Percentiles rank a stretch among this genome's conserved stretches.
These are phyloP conservation scores for Neelides sp. DNA, from an alignment of 1,140 invertebrate species.

Conservation along the genomic window DNA sequence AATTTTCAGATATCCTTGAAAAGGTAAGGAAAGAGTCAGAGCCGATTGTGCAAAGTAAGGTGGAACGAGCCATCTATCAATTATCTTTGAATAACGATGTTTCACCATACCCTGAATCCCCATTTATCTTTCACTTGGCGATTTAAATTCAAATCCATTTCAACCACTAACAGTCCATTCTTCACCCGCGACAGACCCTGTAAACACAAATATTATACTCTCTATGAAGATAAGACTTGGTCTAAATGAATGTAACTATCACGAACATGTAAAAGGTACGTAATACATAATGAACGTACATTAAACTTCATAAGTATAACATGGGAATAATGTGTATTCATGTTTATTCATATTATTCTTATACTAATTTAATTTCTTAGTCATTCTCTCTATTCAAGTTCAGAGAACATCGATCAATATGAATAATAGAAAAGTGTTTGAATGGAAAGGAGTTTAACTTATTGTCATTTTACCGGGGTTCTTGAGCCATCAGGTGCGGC, in stretches of 20 bases:
- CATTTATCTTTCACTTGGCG: constrained; percentile 89
- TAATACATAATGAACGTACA: constrained; percentile 5
- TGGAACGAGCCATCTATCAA: not conserved
- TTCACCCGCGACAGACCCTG: constrained; percentile 68
- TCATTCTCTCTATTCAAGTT: too few species aligned
- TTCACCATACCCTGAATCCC: constrained; percentile 65
- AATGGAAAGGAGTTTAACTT: too few species aligned
- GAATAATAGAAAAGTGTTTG: too few species aligned
- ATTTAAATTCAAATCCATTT: constrained; percentile 90
- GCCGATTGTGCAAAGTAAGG: not conserved
- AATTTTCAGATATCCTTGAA: too few species aligned
- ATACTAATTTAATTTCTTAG: not conserved
- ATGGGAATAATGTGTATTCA: not conserved
- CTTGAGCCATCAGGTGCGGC: constrained; percentile 81
- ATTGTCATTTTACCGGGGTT: constrained; percentile 61
- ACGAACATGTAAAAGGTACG: not conserved
- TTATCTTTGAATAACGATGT: constrained; percentile 14
- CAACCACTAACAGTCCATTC: constrained; percentile 82
- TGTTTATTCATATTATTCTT: not conserved
- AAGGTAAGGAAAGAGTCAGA: not conserved
- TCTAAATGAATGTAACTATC: constrained; percentile 1
- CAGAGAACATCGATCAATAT: too few species aligned
- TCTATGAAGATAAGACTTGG: too few species aligned
- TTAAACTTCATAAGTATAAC: not conserved
- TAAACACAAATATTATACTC: too few species aligned